A percentile compares a stretch with the other conserved stretches of the same genome.
Evolutionary conservation across 2,888 invertebrate genomes (phyloP).

Genomic region (Lasioglossum figueresi): DNA sequence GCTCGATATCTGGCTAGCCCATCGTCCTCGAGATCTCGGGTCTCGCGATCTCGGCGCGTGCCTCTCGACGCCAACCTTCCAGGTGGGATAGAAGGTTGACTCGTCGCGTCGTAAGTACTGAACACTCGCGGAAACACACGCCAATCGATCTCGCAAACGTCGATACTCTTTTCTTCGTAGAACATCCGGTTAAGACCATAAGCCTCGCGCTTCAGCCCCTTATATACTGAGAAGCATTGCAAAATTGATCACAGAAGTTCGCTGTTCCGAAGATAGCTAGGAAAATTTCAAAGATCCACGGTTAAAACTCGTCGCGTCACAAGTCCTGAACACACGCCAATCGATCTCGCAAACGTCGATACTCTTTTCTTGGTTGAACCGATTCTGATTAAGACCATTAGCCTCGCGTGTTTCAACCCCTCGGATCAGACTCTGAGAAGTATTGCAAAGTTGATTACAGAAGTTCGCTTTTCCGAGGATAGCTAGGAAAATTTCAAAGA

Average conservation of each 20-base stretch:
- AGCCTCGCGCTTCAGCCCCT: too few species aligned
- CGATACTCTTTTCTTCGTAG: background rate
- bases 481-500: background rate
- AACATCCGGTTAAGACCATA: too few species aligned
- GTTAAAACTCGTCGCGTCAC: background rate
- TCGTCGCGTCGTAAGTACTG: conserved; percentile 23
- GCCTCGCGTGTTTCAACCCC: too few species aligned
- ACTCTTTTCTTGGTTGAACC: too few species aligned
- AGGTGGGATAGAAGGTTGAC: conserved; percentile 20
- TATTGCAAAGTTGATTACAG: too few species aligned
- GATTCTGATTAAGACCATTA: too few species aligned
- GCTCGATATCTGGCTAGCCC: background rate
- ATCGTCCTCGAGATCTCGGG: background rate
- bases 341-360: background rate
- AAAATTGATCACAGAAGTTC: too few species aligned
- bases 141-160: background rate
- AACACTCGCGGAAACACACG: background rate
- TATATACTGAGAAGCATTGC: too few species aligned
- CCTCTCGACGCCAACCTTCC: conserved; percentile 6
- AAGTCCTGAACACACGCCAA: background rate
- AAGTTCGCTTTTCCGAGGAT: too few species aligned
- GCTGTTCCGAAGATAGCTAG: too few species aligned
- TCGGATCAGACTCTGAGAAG: too few species aligned
- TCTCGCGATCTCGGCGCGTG: background rate
- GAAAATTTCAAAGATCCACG: too few species aligned